A percentile compares a stretch with the other conserved stretches of the same genome.
Evolutionary conservation across 1,140 invertebrate genomes (phyloP).

Genomic region (Oncopeltus fasciatus): DNA sequence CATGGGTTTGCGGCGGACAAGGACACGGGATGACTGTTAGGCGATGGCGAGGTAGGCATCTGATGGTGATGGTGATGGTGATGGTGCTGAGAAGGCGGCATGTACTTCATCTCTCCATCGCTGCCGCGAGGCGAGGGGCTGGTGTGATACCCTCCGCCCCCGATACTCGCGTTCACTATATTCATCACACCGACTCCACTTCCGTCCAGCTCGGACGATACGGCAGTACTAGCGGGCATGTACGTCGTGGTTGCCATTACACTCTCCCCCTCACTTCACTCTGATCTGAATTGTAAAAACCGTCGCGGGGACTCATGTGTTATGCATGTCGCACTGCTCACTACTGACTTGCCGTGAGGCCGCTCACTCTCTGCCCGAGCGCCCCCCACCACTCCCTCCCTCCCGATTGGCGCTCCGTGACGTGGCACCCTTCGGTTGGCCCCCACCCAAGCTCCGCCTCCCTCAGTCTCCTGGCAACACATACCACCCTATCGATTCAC

Average conservation of each 20-base stretch:
- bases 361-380: slow-evolving; percentile 22
- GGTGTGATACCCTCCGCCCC: slow-evolving; percentile 48
- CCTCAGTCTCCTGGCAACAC: slow-evolving; percentile 21
- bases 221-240: slow-evolving; percentile 60
- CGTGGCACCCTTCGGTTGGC: slow-evolving; percentile 12
- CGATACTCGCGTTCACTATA: slow-evolving; percentile 33
- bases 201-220: slow-evolving; percentile 55
- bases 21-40: slow-evolving; percentile 46
- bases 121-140: slow-evolving; percentile 60
- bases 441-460: slow-evolving; percentile 15
- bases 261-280: slow-evolving; percentile 22
- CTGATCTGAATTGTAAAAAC: slow-evolving; percentile 24
- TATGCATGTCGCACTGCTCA: slow-evolving; percentile 40
- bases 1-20: slow-evolving; percentile 57
- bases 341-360: slow-evolving; percentile 28
- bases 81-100: slow-evolving; percentile 62
- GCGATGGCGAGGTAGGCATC: slow-evolving; percentile 38
- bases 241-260: slow-evolving; percentile 70
- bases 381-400: slow-evolving; percentile 13
- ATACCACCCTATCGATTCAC: slow-evolving; percentile 2
- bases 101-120: slow-evolving; percentile 86
- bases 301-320: slow-evolving; percentile 36
- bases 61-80: slow-evolving; percentile 55
- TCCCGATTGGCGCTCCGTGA: slow-evolving; percentile 11
- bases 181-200: slow-evolving; percentile 52